phyloP scores from a whole-genome alignment of 2,888 invertebrate genomes.

The Aphelenchoides bicaudatus region DNA sequence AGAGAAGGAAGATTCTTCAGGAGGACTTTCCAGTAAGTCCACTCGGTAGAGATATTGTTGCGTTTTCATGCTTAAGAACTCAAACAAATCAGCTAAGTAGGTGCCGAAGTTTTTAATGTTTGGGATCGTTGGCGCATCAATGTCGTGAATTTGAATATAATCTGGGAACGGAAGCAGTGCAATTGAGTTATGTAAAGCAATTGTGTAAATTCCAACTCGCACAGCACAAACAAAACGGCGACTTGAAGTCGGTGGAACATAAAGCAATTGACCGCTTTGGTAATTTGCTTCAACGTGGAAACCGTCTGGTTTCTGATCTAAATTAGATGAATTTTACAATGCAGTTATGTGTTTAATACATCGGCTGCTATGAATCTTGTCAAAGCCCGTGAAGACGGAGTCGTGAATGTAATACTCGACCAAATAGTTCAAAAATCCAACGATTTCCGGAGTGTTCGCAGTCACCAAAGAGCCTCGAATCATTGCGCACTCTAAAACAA shows the following conservation, averaged over 20 bases:
- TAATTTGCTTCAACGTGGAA: neutral
- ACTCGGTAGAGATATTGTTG: neutral
- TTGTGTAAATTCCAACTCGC: neutral
- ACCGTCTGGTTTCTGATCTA: neutral
- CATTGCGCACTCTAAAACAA: neutral
- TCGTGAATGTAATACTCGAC: neutral
- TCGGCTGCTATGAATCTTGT: neutral
- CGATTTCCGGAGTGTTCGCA: neutral
- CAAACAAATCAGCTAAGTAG: conserved; percentile 1
- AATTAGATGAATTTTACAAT: neutral
- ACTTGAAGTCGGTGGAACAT: conserved; percentile 10
- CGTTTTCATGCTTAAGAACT: neutral
- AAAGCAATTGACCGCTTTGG: conserved; percentile 1
- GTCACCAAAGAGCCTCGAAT: neutral
- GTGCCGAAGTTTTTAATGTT: neutral
- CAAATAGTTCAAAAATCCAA: neutral
- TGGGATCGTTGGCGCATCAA: neutral
- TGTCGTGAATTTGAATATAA: neutral
- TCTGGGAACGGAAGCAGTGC: neutral
- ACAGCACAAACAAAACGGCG: conserved; percentile 7
- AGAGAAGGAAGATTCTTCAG: neutral
- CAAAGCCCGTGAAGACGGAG: neutral
- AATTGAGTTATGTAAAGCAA: neutral
- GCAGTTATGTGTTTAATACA: neutral
- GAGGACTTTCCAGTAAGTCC: neutral